Conservation (phyloP, 2,888 invertebrate species). For the Euzetes globulus region DNA sequence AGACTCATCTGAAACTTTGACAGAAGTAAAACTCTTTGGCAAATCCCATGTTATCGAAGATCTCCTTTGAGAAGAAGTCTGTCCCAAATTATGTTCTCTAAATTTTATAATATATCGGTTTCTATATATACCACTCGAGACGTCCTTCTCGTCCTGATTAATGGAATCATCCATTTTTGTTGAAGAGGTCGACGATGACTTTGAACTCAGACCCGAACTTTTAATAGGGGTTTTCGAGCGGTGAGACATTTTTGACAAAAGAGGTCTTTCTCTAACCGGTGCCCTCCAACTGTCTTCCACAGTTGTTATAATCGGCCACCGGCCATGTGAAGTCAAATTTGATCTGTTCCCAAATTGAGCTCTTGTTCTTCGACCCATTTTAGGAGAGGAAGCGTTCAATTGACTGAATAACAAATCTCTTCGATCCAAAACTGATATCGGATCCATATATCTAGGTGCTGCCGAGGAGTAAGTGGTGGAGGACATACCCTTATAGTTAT, state of each 20-base stretch:
- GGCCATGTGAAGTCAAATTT: neutral
- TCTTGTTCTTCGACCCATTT: neutral
- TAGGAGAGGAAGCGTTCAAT: neutral
- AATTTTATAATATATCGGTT: conserved; percentile 36
- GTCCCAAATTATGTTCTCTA: conserved; percentile 32
- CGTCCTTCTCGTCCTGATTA: neutral
- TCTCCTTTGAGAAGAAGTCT: conserved; percentile 1
- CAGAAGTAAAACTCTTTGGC: neutral
- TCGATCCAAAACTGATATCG: neutral
- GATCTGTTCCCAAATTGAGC: neutral
- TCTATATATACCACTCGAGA: conserved; percentile 26
- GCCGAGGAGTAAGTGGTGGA: neutral
- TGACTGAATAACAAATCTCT: neutral
- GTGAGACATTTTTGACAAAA: neutral
- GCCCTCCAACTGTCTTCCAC: neutral
- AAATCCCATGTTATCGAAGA: conserved; percentile 35
- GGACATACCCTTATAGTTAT: neutral
- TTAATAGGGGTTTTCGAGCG: neutral
- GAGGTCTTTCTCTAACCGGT: neutral
- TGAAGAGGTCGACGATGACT: neutral
- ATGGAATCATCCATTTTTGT: neutral
- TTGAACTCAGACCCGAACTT: neutral
- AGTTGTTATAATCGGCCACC: neutral
- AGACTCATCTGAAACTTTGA: neutral
- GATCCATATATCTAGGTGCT: neutral